phyloP scores from a whole-genome alignment of 1,140 invertebrate genomes.

The Ericerus pela region DNA sequence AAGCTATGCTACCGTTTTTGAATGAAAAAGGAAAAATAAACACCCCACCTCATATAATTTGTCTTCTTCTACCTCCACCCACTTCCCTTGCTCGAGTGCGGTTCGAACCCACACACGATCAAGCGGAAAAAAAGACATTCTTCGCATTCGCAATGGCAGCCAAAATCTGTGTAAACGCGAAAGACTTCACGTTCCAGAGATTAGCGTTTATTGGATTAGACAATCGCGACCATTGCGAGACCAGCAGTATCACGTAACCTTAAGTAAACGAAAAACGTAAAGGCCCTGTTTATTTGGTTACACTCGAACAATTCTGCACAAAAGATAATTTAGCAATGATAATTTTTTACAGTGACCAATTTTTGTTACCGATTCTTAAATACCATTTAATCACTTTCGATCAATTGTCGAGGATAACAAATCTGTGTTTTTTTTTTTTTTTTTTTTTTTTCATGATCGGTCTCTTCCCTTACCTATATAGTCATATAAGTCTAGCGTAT shows the following conservation, averaged over 20 bases:
- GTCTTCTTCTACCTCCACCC: no score
- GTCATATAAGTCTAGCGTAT: no score
- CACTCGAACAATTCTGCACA: not conserved
- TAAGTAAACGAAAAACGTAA: not conserved
- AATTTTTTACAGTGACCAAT: conserved; percentile 2
- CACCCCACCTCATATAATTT: no score
- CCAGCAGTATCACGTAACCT: not conserved
- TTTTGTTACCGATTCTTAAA: not conserved
- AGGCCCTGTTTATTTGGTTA: conserved; percentile 5
- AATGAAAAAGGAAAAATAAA: no score
- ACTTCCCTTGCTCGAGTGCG: no score
- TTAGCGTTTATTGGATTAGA: conserved; percentile 7
- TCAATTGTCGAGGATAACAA: not conserved
- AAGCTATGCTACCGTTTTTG: no score
- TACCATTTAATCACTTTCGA: not conserved
- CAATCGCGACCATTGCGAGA: not conserved
- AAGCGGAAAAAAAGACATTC: no score
- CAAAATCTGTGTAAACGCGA: not conserved
- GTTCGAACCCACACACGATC: no score
- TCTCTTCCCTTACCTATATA: no score
- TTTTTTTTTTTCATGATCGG: not conserved
- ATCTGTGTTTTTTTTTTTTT: not conserved
- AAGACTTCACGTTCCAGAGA: conserved; percentile 1
- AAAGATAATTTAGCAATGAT: not conserved
- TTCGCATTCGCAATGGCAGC: no score